A percentile compares a stretch with the other conserved stretches of the same genome.
Conservation (phyloP, 1,140 invertebrate species). For the Araneus ventricosus region DNA sequence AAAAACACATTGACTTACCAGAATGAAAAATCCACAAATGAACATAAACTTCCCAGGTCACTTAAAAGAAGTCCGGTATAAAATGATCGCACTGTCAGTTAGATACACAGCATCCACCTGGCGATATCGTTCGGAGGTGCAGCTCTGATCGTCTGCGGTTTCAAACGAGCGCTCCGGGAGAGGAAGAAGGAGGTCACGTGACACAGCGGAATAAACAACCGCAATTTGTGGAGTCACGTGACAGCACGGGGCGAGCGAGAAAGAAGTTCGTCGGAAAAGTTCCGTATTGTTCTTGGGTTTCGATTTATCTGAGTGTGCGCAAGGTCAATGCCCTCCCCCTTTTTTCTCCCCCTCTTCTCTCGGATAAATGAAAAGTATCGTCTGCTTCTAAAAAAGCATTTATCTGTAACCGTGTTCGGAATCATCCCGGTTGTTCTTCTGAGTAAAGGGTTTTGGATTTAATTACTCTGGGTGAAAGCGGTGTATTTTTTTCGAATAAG, state of each 20-base stretch:
- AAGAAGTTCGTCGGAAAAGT: background rate
- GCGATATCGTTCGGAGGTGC: background rate
- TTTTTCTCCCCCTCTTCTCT: background rate
- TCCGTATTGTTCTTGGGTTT: conserved; percentile 28
- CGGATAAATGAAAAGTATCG: background rate
- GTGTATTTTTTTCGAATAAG: no score
- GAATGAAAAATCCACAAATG: no score
- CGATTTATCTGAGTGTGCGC: conserved; percentile 24
- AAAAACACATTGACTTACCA: no score
- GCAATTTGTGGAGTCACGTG: conserved; percentile 17
- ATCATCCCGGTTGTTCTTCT: background rate
- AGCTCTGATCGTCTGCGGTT: conserved; percentile 12
- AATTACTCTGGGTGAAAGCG: background rate
- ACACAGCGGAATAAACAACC: conserved; percentile 14
- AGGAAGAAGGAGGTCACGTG: background rate
- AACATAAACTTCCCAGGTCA: no score
- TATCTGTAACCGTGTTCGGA: background rate
- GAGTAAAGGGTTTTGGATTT: background rate
- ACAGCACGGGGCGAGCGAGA: background rate
- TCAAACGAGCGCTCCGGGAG: background rate
- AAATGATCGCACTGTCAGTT: no score
- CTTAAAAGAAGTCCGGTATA: no score
- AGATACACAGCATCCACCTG: background rate
- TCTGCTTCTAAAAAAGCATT: background rate
- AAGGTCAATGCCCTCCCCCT: background rate